Evolutionary conservation across 2,888 invertebrate species (phyloP).

Genomic region (Troides aeacus): DNA sequence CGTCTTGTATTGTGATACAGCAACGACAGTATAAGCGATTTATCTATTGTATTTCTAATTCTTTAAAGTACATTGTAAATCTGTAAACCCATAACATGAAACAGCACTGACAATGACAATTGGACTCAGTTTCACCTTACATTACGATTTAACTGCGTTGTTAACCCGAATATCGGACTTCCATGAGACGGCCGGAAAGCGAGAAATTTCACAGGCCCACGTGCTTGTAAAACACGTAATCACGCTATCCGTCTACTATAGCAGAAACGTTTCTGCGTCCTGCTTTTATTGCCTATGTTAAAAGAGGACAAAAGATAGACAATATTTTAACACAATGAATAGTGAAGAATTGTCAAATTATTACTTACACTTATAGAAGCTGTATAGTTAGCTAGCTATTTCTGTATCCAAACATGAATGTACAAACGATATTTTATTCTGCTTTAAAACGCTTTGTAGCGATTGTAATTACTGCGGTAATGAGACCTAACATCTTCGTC

Average conservation of each 20-base stretch:
- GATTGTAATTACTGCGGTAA: too few relatives aligned
- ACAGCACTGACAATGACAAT: conserved; percentile 38
- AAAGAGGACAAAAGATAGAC: background rate
- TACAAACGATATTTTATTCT: too few relatives aligned
- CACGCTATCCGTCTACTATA: conserved; percentile 31
- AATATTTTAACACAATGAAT: background rate
- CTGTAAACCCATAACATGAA: conserved; percentile 28
- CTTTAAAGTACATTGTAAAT: background rate
- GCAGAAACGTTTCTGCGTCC: background rate
- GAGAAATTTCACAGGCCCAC: conserved; percentile 34
- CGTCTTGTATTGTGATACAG: too few relatives aligned
- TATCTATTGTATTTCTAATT: background rate
- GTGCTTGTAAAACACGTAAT: conserved; percentile 28
- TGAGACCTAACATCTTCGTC: too few relatives aligned
- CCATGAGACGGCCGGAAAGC: conserved; percentile 30
- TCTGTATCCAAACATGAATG: too few relatives aligned
- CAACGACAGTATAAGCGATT: background rate
- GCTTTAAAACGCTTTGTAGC: too few relatives aligned
- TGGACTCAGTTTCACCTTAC: conserved; percentile 53
- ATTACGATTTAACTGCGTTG: conserved; percentile 37
- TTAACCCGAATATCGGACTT: conserved; percentile 38
- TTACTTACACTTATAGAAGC: too few relatives aligned
- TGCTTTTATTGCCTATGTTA: background rate
- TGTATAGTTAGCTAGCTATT: too few relatives aligned
- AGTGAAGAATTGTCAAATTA: too few relatives aligned